Conservation (phyloP, 2,888 invertebrate species). For the Dendrolimus houi region DNA sequence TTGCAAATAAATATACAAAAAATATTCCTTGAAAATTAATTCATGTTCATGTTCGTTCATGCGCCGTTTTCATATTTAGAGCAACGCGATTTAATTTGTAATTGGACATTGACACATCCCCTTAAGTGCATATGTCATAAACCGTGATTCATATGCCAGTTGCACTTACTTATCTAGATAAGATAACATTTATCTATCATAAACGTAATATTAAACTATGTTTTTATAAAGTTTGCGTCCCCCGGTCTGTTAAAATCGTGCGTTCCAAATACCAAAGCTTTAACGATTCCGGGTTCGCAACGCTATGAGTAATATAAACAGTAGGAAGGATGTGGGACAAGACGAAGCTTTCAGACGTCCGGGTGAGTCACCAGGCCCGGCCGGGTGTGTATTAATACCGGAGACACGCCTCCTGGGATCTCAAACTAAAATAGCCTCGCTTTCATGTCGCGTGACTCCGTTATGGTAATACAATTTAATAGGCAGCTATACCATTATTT, state of each 20-base stretch:
- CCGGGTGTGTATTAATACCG: conserved; percentile 58
- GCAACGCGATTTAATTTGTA: too few relatives aligned
- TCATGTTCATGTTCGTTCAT: too few relatives aligned
- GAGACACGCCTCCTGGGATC: conserved; percentile 72
- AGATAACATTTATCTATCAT: neutral
- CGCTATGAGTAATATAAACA: conserved; percentile 63
- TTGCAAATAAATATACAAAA: too few relatives aligned
- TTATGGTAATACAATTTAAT: conserved; percentile 40
- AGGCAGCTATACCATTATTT: conserved; percentile 11
- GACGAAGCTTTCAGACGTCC: conserved; percentile 65
- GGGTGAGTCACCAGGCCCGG: conserved; percentile 59
- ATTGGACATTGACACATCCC: conserved; percentile 1
- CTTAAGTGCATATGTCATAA: neutral
- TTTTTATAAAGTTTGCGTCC: neutral
- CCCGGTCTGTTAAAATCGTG: neutral
- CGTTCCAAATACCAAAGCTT: conserved; percentile 25
- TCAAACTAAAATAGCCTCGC: conserved; percentile 60
- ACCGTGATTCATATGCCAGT: neutral
- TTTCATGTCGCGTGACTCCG: conserved; percentile 63
- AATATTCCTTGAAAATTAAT: too few relatives aligned
- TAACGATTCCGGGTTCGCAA: conserved; percentile 63
- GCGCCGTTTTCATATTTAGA: too few relatives aligned
- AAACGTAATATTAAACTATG: neutral
- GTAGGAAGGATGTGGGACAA: conserved; percentile 70
- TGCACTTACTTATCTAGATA: neutral